phyloP scores from a whole-genome alignment of 2,113 vertebrate genomes.

The Ptilonorhynchus violaceus region DNA sequence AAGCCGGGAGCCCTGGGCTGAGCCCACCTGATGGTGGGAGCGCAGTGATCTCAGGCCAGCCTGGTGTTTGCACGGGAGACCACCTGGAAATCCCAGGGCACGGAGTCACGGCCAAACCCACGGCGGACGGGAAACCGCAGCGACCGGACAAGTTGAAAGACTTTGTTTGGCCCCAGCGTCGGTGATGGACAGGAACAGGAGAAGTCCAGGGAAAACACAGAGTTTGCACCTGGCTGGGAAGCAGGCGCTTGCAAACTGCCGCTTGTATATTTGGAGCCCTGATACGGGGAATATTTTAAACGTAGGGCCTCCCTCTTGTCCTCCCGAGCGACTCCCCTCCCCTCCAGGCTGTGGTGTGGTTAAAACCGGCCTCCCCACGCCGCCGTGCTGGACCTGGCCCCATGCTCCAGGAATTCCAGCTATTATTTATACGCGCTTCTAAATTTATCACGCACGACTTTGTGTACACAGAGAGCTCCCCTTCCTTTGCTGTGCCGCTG shows the following conservation, averaged over 20 bases:
- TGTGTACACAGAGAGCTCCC: not conserved
- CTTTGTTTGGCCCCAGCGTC: not conserved
- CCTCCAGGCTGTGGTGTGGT: not conserved
- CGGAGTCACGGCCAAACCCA: not conserved
- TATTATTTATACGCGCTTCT: constrained; percentile 38
- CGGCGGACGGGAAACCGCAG: rapidly evolving
- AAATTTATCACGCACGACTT: not conserved
- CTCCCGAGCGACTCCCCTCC: not conserved
- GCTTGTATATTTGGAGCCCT: not conserved
- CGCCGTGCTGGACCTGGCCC: constrained; percentile 11
- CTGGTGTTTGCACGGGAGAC: not conserved
- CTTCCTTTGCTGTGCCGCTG: not conserved
- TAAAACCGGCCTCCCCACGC: constrained; percentile 4
- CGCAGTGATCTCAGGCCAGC: not conserved
- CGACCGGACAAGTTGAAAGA: not conserved
- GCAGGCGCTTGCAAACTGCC: not conserved
- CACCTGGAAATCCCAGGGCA: not conserved
- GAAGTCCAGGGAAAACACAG: not conserved
- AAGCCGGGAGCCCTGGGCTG: not conserved
- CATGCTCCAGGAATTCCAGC: constrained; percentile 40
- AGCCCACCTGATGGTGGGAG: not conserved
- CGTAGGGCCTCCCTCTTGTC: not conserved
- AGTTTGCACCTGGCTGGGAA: not conserved
- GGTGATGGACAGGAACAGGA: constrained; percentile 28
- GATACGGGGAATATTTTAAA: not conserved